These are phyloP conservation scores for Megaustenia siamemsis DNA, from an alignment of 2,888 invertebrate genomes.

Conservation along the genomic window DNA sequence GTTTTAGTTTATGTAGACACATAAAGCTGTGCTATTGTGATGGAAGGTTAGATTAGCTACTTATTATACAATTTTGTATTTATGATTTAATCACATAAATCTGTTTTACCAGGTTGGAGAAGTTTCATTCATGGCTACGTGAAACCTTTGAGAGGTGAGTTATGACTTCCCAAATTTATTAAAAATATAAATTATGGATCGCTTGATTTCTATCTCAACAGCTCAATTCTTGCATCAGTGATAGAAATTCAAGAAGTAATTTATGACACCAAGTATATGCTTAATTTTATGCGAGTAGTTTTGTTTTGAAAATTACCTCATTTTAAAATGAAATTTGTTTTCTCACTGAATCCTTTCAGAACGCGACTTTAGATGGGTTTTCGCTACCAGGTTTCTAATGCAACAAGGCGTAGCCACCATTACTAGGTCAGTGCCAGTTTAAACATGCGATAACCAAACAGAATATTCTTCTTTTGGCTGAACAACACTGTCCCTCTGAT, in stretches of 20 bases:
- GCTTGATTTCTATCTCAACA: not conserved
- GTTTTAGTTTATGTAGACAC: too few species aligned
- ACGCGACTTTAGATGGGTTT: conserved; percentile 79
- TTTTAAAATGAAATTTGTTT: not conserved
- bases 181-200: not conserved
- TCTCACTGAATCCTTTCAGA: conserved; percentile 63
- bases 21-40: too few species aligned
- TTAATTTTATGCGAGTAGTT: too few species aligned
- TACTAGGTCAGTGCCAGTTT: conserved; percentile 67
- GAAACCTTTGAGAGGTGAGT: conserved; percentile 77
- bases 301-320: too few species aligned
- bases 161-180: not conserved
- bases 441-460: too few species aligned
- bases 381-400: conserved; percentile 78
- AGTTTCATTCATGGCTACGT: conserved; percentile 74
- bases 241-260: too few species aligned
- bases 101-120: conserved; percentile 66
- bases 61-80: not conserved
- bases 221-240: not conserved
- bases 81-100: too few species aligned
- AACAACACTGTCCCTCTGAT: too few species aligned
- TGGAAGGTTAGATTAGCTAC: not conserved
- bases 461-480: too few species aligned
- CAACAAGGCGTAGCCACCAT: conserved; percentile 79
- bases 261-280: too few species aligned